A percentile compares a stretch with the other conserved stretches of the same genome.
Evolutionary conservation across 2,113 vertebrate genomes (phyloP).

Genomic region (Paralichthys olivaceus): DNA sequence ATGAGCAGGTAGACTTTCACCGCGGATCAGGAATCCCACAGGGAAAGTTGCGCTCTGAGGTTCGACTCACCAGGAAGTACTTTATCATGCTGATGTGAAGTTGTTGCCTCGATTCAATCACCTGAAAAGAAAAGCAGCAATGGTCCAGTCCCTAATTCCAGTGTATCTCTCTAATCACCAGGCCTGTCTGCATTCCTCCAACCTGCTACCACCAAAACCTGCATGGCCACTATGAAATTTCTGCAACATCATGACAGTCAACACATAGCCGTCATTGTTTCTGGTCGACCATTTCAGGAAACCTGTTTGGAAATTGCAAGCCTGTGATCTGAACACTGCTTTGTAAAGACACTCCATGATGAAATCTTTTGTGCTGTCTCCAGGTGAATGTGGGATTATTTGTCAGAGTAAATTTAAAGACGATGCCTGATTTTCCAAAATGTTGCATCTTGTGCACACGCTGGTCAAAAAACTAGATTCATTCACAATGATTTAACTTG

Average conservation of each 20-base stretch:
- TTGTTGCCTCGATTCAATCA: not conserved
- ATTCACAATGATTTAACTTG: constrained; percentile 67
- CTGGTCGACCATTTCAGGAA: constrained; percentile 36
- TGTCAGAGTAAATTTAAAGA: constrained; percentile 4
- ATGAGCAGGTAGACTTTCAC: constrained; percentile 60
- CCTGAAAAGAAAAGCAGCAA: constrained; percentile 27
- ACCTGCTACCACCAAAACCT: constrained; percentile 55
- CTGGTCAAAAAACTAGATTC: constrained; percentile 17
- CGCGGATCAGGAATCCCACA: constrained; percentile 32
- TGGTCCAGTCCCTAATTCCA: constrained; percentile 22
- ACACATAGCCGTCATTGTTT: constrained; percentile 51
- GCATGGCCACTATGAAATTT: constrained; percentile 68
- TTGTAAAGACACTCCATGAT: not conserved
- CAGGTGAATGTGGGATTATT: constrained; percentile 18
- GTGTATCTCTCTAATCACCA: constrained; percentile 26
- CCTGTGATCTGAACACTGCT: not conserved
- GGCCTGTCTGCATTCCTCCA: constrained; percentile 56
- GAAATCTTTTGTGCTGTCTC: not conserved
- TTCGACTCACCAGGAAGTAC: not conserved
- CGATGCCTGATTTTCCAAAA: constrained; percentile 29
- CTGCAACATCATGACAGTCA: constrained; percentile 61
- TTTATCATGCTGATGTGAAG: constrained; percentile 47
- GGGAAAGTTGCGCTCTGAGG: constrained; percentile 40
- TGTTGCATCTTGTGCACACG: constrained; percentile 26
- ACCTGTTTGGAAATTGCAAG: constrained; percentile 68